Conservation (phyloP, 2,888 invertebrate genomes). For the Mythimna lalbum region DNA sequence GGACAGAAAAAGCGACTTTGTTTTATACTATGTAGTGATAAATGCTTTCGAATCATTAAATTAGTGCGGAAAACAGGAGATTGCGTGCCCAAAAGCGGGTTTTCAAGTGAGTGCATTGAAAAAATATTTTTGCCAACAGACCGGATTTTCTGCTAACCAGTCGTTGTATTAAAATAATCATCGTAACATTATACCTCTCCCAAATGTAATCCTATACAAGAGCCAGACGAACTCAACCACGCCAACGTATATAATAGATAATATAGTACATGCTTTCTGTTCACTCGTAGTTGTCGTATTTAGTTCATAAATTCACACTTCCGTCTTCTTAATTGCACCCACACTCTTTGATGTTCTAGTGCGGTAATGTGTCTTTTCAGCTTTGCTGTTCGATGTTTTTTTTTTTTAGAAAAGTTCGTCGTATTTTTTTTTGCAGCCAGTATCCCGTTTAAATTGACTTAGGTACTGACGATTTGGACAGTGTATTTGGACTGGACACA, state of each 20-base stretch:
- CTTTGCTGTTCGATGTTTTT: background rate
- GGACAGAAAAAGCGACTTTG: too few relatives aligned
- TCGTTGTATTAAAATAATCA: background rate
- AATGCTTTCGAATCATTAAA: too few relatives aligned
- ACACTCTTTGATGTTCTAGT: constrained; percentile 14
- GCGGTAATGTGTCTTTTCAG: constrained; percentile 8
- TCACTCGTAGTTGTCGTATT: constrained; percentile 45
- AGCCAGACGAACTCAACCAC: constrained; percentile 47
- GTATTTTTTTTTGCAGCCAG: too few relatives aligned
- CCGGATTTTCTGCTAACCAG: background rate
- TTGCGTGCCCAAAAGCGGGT: too few relatives aligned
- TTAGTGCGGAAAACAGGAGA: too few relatives aligned
- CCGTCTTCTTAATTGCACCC: constrained; percentile 20
- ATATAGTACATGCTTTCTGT: constrained; percentile 39
- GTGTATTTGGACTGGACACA: too few relatives aligned
- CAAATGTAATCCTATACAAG: background rate
- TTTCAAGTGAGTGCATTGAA: too few relatives aligned
- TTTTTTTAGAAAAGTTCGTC: background rate
- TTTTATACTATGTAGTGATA: too few relatives aligned
- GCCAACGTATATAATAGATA: constrained; percentile 27
- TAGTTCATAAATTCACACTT: constrained; percentile 36
- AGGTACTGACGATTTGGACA: too few relatives aligned
- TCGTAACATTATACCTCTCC: constrained; percentile 4
- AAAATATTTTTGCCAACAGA: background rate
- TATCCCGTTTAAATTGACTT: too few relatives aligned